A percentile compares a stretch with the other conserved stretches of the same genome.
These are phyloP conservation scores for Propithecus deckenii DNA, from an alignment of 2,797 vertebrate genomes.

Conservation along the genomic window DNA sequence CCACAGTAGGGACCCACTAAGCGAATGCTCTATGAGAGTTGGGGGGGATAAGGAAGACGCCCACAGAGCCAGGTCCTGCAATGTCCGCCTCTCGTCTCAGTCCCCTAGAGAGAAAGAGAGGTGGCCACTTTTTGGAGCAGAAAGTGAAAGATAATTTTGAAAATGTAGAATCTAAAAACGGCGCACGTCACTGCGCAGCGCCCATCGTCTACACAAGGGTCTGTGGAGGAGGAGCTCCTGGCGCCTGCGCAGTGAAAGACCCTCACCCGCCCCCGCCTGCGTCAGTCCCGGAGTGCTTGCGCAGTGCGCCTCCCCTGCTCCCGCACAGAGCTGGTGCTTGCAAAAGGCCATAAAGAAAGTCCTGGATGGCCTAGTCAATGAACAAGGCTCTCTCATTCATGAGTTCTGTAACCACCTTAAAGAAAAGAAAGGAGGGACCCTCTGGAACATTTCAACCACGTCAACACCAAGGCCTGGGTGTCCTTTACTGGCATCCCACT, in stretches of 20 bases:
- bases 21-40: neutral
- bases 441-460: neutral
- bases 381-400: neutral
- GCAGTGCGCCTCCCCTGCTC: neutral
- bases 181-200: accelerated
- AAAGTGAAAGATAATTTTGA: neutral
- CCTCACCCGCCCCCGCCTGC: neutral
- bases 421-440: neutral
- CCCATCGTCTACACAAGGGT: accelerated
- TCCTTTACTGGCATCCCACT: neutral
- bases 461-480: neutral
- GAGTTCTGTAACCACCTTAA: neutral
- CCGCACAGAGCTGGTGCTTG: accelerated
- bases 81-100: neutral
- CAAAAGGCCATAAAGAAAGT: neutral
- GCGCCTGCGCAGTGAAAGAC: neutral
- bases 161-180: neutral
- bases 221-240: accelerated
- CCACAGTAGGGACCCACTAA: neutral
- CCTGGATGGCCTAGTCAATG: neutral
- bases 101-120: neutral
- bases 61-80: neutral
- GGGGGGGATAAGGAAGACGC: neutral
- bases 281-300: neutral
- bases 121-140: neutral